Evolutionary conservation across 2,797 vertebrate species (phyloP).

Genomic region (Anniella stebbinsi): DNA sequence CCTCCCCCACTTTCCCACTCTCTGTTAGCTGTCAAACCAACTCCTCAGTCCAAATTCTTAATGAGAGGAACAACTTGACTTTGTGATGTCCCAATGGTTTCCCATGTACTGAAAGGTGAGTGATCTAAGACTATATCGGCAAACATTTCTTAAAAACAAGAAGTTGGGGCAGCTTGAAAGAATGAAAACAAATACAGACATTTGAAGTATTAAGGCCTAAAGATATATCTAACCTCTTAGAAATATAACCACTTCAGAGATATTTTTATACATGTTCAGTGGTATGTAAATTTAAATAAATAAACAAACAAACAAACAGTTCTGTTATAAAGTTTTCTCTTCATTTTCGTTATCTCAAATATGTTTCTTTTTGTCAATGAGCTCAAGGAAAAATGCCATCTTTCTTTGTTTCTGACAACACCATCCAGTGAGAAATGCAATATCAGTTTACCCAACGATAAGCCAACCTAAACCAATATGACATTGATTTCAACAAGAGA

Average conservation of each 20-base stretch:
- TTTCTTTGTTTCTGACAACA: not conserved
- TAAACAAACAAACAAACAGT: too few relatives aligned
- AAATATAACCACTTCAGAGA: too few relatives aligned
- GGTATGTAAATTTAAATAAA: too few relatives aligned
- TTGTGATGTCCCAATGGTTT: not conserved
- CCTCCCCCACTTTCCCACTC: too few relatives aligned
- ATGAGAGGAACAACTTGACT: not conserved
- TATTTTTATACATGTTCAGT: too few relatives aligned
- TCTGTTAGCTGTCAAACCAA: not conserved
- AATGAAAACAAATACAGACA: not conserved
- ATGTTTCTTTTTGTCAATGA: not conserved
- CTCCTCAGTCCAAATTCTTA: not conserved
- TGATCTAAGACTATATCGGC: not conserved
- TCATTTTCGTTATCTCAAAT: not conserved
- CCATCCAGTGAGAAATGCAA: not conserved
- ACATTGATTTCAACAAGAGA: rapidly evolving
- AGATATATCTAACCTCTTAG: too few relatives aligned
- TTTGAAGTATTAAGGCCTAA: not conserved
- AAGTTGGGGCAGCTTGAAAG: not conserved
- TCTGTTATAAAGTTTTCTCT: constrained; percentile 16
- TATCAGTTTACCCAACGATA: constrained; percentile 12
- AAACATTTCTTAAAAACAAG: not conserved
- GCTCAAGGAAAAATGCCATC: not conserved
- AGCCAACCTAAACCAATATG: not conserved
- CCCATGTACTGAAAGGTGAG: not conserved